Evolutionary conservation across 2,888 invertebrate genomes (phyloP).

Genomic region (Digitonthophagus gazella): DNA sequence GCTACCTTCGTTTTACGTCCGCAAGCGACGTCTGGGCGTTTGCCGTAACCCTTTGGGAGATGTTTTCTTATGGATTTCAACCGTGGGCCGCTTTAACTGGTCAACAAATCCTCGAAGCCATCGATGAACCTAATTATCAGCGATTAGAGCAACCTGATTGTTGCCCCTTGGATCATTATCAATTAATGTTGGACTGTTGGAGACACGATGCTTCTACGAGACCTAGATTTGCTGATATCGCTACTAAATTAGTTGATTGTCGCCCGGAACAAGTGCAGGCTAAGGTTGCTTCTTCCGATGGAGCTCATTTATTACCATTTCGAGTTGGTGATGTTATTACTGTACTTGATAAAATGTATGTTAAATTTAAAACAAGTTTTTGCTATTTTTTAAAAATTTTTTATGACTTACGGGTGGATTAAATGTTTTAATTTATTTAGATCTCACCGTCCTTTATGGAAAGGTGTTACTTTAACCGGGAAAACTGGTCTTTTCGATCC

Average conservation of each 20-base stretch:
- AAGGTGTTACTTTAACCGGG: slow-evolving; percentile 84
- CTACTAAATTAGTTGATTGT: slow-evolving; percentile 74
- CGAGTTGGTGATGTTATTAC: slow-evolving; percentile 88
- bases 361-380: slow-evolving; percentile 19
- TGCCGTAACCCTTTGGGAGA: slow-evolving; percentile 97
- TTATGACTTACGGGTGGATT: no score
- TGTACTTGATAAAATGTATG: slow-evolving; percentile 79
- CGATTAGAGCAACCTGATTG: slow-evolving; percentile 91
- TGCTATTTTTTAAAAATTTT: background rate
- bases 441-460: slow-evolving; percentile 75
- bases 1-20: slow-evolving; percentile 92
- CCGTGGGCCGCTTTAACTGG: slow-evolving; percentile 93
- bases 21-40: slow-evolving; percentile 98
- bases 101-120: slow-evolving; percentile 91
- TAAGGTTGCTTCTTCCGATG: slow-evolving; percentile 55
- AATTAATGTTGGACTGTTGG: slow-evolving; percentile 95
- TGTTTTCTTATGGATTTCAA: slow-evolving; percentile 98
- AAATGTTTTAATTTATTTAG: no score
- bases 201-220: slow-evolving; percentile 84
- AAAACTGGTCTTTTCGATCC: slow-evolving; percentile 94
- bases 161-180: slow-evolving; percentile 90
- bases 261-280: slow-evolving; percentile 93
- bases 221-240: slow-evolving; percentile 87
- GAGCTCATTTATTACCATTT: slow-evolving; percentile 72
- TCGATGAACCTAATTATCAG: slow-evolving; percentile 89